Evolutionary conservation across 37 sponge, comb jelly and placozoan genomes (phyloP).

Genomic region (Oscarella lobularis): DNA sequence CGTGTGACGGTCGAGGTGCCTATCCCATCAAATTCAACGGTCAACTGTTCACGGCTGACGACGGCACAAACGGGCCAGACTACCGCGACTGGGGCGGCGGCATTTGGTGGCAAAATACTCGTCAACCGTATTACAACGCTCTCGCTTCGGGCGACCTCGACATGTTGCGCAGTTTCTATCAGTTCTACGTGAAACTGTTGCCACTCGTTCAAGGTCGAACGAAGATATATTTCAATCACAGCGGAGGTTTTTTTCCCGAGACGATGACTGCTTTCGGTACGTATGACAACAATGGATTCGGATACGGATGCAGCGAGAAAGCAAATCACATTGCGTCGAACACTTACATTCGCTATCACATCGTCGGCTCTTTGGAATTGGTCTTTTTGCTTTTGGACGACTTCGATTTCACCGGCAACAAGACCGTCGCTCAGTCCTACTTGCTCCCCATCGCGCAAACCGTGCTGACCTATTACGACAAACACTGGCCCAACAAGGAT

Average conservation of each 20-base stretch:
- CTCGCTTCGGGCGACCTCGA: slow-evolving; percentile 1
- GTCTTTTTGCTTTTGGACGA: neutral
- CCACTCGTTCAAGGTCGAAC: neutral
- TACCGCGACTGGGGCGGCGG: slow-evolving; percentile 1
- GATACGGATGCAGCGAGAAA: neutral
- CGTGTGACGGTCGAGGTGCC: neutral
- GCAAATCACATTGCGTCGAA: neutral
- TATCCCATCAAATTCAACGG: neutral
- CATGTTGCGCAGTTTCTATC: neutral
- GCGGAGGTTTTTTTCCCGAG: slow-evolving; percentile 1
- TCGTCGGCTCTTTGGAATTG: neutral
- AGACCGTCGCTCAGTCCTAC: neutral
- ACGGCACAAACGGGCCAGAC: neutral
- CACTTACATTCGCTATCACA: neutral
- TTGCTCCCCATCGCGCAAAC: neutral
- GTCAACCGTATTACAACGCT: neutral
- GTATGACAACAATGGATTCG: neutral
- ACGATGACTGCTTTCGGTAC: neutral
- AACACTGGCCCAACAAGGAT: slow-evolving; percentile 3
- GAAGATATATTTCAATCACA: neutral
- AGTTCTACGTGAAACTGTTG: neutral
- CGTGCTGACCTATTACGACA: neutral
- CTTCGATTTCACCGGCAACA: neutral
- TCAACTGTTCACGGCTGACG: neutral
- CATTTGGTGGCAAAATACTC: neutral